phyloP scores from a whole-genome alignment of 2,113 vertebrate genomes.

The Ctenodactylus gundi region DNA sequence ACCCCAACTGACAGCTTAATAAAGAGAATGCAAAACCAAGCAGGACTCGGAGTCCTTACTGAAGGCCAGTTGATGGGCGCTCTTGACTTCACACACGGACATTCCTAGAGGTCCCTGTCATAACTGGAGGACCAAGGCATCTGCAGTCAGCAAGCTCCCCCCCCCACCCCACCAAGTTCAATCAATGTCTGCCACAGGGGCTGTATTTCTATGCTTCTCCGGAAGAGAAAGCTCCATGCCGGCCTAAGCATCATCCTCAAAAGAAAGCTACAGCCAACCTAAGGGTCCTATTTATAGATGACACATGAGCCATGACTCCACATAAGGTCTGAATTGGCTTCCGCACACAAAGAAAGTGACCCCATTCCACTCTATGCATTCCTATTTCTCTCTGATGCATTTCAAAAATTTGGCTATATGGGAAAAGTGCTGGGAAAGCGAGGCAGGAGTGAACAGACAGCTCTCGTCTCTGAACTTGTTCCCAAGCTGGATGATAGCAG shows the following conservation, averaged over 20 bases:
- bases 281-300: not conserved
- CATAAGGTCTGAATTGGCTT: not conserved
- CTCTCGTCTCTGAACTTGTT: not conserved
- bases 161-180: not conserved
- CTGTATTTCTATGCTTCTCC: not conserved
- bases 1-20: rapidly evolving
- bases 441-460: not conserved
- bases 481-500: not conserved
- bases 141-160: not conserved
- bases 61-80: not conserved
- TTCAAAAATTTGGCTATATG: not conserved
- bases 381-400: not conserved
- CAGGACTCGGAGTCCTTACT: not conserved
- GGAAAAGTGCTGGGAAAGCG: not conserved
- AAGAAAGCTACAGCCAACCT: not conserved
- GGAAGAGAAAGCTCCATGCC: not conserved
- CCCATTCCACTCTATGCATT: not conserved
- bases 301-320: not conserved
- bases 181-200: rapidly evolving
- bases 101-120: not conserved
- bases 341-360: not conserved
- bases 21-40: not conserved
- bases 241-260: not conserved
- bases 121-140: rapidly evolving
- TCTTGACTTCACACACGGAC: not conserved